Conservation (phyloP, 1,140 invertebrate genomes). For the Heliconius nattereri region DNA sequence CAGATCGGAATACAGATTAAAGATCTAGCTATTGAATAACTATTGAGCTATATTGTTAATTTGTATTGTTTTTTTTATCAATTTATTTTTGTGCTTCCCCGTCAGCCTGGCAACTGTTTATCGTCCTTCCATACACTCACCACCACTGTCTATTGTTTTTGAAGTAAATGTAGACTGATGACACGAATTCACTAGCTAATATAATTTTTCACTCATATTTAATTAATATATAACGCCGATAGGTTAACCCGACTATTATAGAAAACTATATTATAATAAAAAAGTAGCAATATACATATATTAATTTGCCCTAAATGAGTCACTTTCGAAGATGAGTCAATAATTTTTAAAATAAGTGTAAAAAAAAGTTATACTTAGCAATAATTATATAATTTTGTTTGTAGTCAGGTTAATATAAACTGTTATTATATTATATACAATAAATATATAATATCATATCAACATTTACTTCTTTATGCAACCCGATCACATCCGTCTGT, state of each 20-base stretch:
- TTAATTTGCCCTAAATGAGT: not conserved
- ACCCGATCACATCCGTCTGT: slow-evolving; percentile 15
- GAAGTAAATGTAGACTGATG: slow-evolving; percentile 68
- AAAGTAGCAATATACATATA: not conserved
- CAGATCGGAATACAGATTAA: slow-evolving; percentile 60
- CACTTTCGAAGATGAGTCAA: not conserved
- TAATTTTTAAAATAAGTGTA: not conserved
- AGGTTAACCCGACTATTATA: not conserved
- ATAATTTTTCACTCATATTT: slow-evolving; percentile 2
- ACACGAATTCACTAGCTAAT: not conserved
- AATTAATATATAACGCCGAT: slow-evolving; percentile 6
- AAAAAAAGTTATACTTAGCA: not conserved
- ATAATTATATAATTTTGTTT: not conserved
- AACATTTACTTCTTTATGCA: slow-evolving; percentile 63
- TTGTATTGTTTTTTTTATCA: slow-evolving; percentile 25
- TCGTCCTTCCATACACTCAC: slow-evolving; percentile 70
- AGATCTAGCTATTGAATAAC: slow-evolving; percentile 40
- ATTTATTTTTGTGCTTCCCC: slow-evolving; percentile 67
- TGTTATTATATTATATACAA: slow-evolving; percentile 35
- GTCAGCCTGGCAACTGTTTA: slow-evolving; percentile 70
- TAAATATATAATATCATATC: slow-evolving; percentile 45
- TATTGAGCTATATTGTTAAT: slow-evolving; percentile 32
- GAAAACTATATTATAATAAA: not conserved
- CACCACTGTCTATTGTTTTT: slow-evolving; percentile 53
- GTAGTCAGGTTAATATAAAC: not conserved